Evolutionary conservation across 2,113 vertebrate species (phyloP), one percentile per base, ranked within the genome.

Genomic region (Antechinus stuartii): DNA sequence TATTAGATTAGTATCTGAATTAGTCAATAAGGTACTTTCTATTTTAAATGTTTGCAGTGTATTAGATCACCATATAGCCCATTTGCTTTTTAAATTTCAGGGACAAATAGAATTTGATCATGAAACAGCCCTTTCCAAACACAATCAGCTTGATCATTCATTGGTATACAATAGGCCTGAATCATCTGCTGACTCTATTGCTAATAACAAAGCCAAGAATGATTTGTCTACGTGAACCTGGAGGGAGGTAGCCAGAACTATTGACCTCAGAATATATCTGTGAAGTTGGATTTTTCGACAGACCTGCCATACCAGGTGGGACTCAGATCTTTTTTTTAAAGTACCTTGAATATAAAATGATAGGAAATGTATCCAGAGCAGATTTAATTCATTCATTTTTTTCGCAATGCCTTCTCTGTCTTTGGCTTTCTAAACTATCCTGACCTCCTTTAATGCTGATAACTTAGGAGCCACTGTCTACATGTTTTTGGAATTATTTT

Each of bases 201-300:
- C 91, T 19, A 0, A 19, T n/a, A 30, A 95, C 46, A 23, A 90
- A 93, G 95, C 91, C 95, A 97, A 96, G 94, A 55, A 2, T 42
- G 19, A 84, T 0, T 0, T 2, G 9, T 26, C 90, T 26, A 92
- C 89, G 68, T 91, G 92, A 94, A 42, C 35, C 92, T 92, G 76
- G 93, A 92, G 91, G n/a, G 47, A 93, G 93, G 42, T 49, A 93
- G 91, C 22, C 42, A n/a, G 91, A 90, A 89, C 92, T 89, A 95
- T 52, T 52, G 50, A 6, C 6, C 50, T 52, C 50, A 52, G 97
- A 42, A 91, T 8, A 56, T 96, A 96, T 92, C 95, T 97, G 96
- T 96, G 96, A 30, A 90, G 89, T 61, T 0, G 0, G 27, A 47
- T 27, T 42, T 92, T 56, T 94, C 94, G 95, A 95, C 96, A 97